These are phyloP conservation scores for Limnodromus scolopaceus DNA, from an alignment of 2,797 vertebrate species.

Conservation along the genomic window DNA sequence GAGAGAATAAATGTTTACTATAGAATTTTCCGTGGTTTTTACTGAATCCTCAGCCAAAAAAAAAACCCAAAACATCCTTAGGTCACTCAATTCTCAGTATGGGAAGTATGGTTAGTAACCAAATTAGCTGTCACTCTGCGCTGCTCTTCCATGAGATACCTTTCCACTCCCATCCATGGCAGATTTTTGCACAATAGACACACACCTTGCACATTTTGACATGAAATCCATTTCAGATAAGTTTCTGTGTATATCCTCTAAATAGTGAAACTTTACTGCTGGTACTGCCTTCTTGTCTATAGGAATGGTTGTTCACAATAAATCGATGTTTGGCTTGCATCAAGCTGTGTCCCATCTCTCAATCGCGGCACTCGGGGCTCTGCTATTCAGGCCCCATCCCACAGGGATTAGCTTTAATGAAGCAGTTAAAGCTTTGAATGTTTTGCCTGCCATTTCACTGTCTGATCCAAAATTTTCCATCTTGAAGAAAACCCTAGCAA, in stretches of 20 bases:
- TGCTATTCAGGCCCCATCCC: too few relatives aligned
- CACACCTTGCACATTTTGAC: not conserved
- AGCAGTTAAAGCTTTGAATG: not conserved
- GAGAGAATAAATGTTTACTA: not conserved
- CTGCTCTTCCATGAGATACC: not conserved
- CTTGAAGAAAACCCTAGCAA: not conserved
- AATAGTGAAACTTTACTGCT: not conserved
- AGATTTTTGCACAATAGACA: not conserved
- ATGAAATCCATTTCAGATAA: not conserved
- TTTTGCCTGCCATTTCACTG: not conserved
- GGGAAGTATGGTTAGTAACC: not conserved
- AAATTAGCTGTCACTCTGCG: not conserved
- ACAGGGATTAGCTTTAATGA: not conserved
- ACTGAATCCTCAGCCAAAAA: not conserved
- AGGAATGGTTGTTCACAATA: too few relatives aligned
- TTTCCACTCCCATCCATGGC: not conserved
- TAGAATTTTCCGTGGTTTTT: not conserved
- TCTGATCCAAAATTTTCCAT: not conserved
- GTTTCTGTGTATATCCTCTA: not conserved
- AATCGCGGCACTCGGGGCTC: too few relatives aligned
- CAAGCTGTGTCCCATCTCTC: too few relatives aligned
- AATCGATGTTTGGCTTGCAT: too few relatives aligned
- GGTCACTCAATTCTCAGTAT: not conserved
- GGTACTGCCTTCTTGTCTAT: not conserved
- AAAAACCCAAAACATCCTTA: not conserved